These are phyloP conservation scores for Momotus momota DNA, from an alignment of 2,797 vertebrate species.

Conservation along the genomic window DNA sequence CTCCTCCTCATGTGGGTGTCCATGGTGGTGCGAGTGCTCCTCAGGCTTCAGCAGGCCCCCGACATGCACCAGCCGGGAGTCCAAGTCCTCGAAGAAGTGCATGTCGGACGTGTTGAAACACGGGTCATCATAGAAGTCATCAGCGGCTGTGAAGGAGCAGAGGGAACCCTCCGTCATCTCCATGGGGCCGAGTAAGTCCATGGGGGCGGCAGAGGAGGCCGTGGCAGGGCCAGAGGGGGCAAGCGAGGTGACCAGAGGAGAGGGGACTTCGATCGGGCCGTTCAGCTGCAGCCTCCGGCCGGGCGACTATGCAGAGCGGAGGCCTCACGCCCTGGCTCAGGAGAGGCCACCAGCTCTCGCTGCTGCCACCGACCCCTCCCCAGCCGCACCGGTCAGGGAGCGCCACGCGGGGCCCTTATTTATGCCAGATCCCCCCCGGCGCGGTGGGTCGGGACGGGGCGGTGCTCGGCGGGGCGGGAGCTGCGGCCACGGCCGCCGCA, in stretches of 20 bases:
- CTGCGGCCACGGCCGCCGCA: not conserved
- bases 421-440: constrained; percentile 24
- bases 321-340: not conserved
- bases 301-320: not conserved
- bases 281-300: not conserved
- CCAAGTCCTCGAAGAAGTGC: constrained; percentile 97
- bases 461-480: not conserved
- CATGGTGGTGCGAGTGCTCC: constrained; percentile 81
- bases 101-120: constrained; percentile 96
- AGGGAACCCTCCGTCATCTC: constrained; percentile 92
- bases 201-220: not conserved
- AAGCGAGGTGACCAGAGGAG: not conserved
- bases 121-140: constrained; percentile 96
- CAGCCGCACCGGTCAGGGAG: not conserved
- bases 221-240: not conserved
- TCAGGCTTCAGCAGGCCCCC: constrained; percentile 90
- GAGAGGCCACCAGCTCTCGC: not conserved
- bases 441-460: not conserved
- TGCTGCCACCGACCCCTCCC: not conserved
- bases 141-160: constrained; percentile 86
- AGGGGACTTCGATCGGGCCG: not conserved
- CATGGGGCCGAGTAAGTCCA: constrained; percentile 84
- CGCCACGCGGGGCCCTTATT: constrained; percentile 9
- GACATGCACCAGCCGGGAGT: constrained; percentile 92
- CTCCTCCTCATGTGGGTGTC: constrained; percentile 85